Base-by-base conservation (phyloP, 2,113 vertebrate genomes). In the Rissa tridactyla region DNA sequence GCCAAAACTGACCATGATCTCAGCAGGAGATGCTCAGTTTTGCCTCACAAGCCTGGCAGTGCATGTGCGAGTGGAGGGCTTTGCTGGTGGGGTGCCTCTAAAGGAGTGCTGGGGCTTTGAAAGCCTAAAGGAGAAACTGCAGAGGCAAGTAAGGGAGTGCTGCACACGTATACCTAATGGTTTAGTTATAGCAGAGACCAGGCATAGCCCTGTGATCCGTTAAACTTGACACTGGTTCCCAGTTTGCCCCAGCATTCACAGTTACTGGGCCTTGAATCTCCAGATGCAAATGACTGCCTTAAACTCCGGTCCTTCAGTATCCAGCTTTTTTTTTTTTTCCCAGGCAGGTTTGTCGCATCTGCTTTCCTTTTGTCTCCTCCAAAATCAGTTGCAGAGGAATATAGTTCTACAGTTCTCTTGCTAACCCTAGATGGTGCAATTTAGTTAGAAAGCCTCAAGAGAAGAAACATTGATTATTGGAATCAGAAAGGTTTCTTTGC, bases 391-490 rank as follows among this genome's bases (percentile, higher is more conserved):
- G 62, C 14, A n/a, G 52, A 14, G 27, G 12, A 60, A 13, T 23
- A 46, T 3, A 29, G 5, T 34, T 40, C 49, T 57, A 72, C 92
- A 47, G n/a, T 36, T 78, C n/a, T 36, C 60, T 13, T 19, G 14
- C 68, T 18, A 42, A 78, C 90, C 61, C 80, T 96, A 96, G 96
- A 61, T 96, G 96, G 95, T 84, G 95, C 96, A 58, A 68, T 93
- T 93, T 55, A 57, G 60, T 84, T 55, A 52, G 55, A 64, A 71
- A 96, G 29, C 71, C 73, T 47, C 42, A 11, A 36, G 46, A 72
- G 8, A 19, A 62, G 72, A 22, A 61, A 6, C 34, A 2, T 21
- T 11, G 44, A 6, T 6, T 30, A 14, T 1, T 9, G 11, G 27
- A 38, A 69, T 54, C 6, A 18, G 22, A 26, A 36, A 36, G 49